Evolutionary conservation across 2,888 invertebrate species (phyloP), one percentile per base, ranked within the genome.

Genomic region (Ochropleura plecta): DNA sequence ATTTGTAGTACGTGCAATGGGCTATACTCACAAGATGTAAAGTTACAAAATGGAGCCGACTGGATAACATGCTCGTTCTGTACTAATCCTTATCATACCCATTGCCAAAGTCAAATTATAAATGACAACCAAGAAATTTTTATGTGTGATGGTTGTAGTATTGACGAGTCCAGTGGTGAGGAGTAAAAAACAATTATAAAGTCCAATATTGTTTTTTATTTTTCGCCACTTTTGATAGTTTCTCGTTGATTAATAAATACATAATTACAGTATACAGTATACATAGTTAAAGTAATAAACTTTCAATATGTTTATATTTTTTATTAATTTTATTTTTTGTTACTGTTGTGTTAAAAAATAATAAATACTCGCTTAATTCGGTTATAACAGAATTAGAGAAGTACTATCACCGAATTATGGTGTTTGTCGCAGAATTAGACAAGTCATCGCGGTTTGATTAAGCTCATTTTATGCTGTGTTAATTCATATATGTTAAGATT

Each of bases 61-160:
- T 75, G 72, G 74, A 78, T 79, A 67, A 70, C 67, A 60, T 78
- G 73, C 46, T 73, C 73, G 20, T 78, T 78, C 55, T 78, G 69
- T 63, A 63, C 63, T 53, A 67, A 63, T 62, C 71, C 74, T 48
- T 78, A 74, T 78, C 71, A 78, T 68, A 62, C 67, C 49, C 70
- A 78, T 68, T 78, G 78, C 57, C 71, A 78, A 70, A 78, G 71
- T 67, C 74, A 78, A 71, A 51, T 53, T 49, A 65, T 78, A 55
- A 63, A 68, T 55, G 71, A 78, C 40, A 67, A 66, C 46, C 73
- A 73, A 70, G 63, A 70, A 63, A 55, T 78, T 59, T 78, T 70
- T 68, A 72, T 78, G 78, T 78, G 78, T 72, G 78, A 78, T 59
- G 51, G 60, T 30, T 30, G 30, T 3, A 30, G 30, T 30, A 30